Percentiles rank a stretch among this genome's conserved stretches.
These are phyloP conservation scores for Deroplatys truncata DNA, from an alignment of 2,888 invertebrate species.

Conservation along the genomic window DNA sequence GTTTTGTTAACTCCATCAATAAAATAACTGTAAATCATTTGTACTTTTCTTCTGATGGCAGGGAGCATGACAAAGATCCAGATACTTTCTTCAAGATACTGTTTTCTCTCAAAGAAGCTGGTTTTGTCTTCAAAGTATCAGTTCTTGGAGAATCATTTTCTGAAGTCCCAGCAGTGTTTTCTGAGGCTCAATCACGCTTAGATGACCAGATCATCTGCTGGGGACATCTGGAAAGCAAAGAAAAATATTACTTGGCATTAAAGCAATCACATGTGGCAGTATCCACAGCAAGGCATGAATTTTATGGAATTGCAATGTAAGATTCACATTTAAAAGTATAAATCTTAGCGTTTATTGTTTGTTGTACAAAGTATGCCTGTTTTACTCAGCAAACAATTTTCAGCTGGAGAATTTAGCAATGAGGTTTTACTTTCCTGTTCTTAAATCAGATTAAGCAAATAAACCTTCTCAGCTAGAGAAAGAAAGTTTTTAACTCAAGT, in stretches of 20 bases:
- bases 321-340: conserved; percentile 32
- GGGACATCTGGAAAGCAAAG: conserved; percentile 54
- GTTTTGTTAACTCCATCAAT: not conserved
- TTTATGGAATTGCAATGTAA: conserved; percentile 72
- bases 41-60: conserved; percentile 32
- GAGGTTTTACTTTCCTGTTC: no score
- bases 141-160: conserved; percentile 60
- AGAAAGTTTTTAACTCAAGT: no score
- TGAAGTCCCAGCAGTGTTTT: conserved; percentile 58
- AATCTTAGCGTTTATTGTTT: conserved; percentile 16
- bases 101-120: conserved; percentile 48
- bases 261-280: conserved; percentile 59
- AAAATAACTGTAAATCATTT: not conserved
- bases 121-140: conserved; percentile 54
- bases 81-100: conserved; percentile 57
- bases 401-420: no score
- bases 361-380: not conserved
- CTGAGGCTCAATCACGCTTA: conserved; percentile 48
- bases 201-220: conserved; percentile 52
- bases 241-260: conserved; percentile 56
- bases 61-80: conserved; percentile 74
- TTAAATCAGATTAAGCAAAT: no score
- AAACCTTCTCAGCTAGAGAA: no score
- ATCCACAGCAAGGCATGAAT: conserved; percentile 71
- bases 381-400: no score